These are phyloP conservation scores for Cairina moschata DNA, from an alignment of 2,113 vertebrate genomes.

Conservation along the genomic window DNA sequence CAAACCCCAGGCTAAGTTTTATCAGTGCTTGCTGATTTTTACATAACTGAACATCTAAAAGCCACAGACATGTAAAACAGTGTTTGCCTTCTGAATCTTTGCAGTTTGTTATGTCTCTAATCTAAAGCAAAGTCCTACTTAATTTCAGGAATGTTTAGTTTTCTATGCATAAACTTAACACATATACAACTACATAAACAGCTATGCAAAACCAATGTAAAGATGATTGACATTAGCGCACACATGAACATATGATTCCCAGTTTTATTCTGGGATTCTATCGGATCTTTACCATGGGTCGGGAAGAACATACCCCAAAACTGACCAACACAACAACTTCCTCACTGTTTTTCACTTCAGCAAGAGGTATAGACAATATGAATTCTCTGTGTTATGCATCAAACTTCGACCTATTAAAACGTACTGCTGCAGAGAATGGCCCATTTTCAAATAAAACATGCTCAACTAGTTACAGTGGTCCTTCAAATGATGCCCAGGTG, in stretches of 20 bases:
- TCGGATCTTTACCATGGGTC: neutral
- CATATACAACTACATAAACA: neutral
- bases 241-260: neutral
- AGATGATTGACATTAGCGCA: neutral
- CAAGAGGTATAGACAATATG: constrained; percentile 14
- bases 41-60: neutral
- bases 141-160: neutral
- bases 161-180: neutral
- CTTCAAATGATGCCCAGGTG: neutral
- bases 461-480: constrained; percentile 9
- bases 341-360: constrained; percentile 10
- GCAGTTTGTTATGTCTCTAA: neutral
- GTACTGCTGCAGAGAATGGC: constrained; percentile 20
- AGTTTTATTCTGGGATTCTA: neutral
- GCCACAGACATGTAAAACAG: neutral
- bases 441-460: constrained; percentile 43
- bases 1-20: neutral
- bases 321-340: neutral
- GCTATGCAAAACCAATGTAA: neutral
- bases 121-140: neutral
- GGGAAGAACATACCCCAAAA: neutral
- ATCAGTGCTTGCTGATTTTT: neutral
- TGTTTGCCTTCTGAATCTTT: neutral
- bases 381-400: neutral
- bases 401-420: neutral